Evolutionary conservation across 1,140 invertebrate species (phyloP).

Genomic region (Drosophila melanogaster): DNA sequence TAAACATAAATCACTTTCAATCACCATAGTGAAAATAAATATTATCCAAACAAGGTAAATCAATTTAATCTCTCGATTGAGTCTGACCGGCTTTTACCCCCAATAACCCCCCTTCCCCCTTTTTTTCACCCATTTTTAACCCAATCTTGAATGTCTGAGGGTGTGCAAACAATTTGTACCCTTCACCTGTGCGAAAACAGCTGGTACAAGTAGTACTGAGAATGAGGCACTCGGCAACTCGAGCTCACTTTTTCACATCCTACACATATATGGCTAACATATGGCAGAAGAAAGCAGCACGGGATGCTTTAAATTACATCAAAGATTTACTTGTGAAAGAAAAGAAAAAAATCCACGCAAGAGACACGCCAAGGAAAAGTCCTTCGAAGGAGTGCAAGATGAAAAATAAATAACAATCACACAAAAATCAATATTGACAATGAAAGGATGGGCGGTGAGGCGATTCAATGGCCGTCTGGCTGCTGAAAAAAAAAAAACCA

Average conservation of each 20-base stretch:
- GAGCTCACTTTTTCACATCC: conserved; percentile 11
- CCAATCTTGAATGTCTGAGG: conserved; percentile 13
- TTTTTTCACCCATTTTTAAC: neutral
- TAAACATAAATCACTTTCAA: conserved; percentile 49
- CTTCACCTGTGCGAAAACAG: conserved; percentile 47
- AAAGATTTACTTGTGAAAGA: conserved; percentile 35
- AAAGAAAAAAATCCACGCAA: neutral
- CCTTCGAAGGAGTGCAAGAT: conserved; percentile 52
- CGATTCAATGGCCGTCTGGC: conserved; percentile 4
- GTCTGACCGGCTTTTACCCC: conserved; percentile 25
- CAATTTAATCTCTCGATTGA: conserved; percentile 53
- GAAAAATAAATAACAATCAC: conserved; percentile 80
- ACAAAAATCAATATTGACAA: conserved; percentile 79
- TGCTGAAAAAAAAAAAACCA: conserved; percentile 10
- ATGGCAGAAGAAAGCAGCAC: conserved; percentile 27
- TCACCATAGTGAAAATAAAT: conserved; percentile 46
- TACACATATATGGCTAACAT: conserved; percentile 40
- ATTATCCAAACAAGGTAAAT: conserved; percentile 46
- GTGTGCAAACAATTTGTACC: conserved; percentile 47
- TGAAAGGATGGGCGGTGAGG: conserved; percentile 6
- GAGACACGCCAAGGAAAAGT: conserved; percentile 25
- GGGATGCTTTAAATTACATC: conserved; percentile 62
- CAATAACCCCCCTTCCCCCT: neutral
- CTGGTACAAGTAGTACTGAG: conserved; percentile 26
- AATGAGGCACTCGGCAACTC: neutral